A percentile compares a stretch with the other conserved stretches of the same genome.
Evolutionary conservation across 2,888 invertebrate genomes (phyloP).

Genomic region (Cryptophagus acutangulus): DNA sequence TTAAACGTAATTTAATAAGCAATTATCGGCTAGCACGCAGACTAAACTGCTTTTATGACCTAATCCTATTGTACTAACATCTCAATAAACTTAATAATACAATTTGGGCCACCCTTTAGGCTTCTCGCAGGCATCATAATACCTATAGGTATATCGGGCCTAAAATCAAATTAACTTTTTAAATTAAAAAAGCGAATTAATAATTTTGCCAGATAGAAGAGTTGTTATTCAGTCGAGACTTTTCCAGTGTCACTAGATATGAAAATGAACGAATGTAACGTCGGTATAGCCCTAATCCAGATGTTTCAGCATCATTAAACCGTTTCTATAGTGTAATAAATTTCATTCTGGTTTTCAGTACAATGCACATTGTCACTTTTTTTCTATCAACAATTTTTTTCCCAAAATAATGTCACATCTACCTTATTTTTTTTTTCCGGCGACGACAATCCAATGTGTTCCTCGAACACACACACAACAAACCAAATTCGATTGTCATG

Average conservation of each 20-base stretch:
- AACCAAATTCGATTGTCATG: conserved; percentile 7
- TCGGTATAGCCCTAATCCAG: conserved; percentile 17
- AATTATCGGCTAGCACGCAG: conserved; percentile 38
- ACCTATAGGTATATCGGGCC: too few species aligned
- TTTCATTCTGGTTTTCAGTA: conserved; percentile 12
- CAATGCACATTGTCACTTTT: too few species aligned
- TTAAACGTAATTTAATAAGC: conserved; percentile 38
- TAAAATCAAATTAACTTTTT: too few species aligned
- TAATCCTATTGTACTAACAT: conserved; percentile 9
- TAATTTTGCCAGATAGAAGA: too few species aligned
- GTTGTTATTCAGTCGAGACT: too few species aligned
- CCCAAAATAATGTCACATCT: too few species aligned
- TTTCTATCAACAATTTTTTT: too few species aligned
- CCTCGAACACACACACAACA: conserved; percentile 3
- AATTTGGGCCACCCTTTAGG: too few species aligned
- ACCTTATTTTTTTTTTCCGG: too few species aligned
- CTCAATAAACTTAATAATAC: too few species aligned
- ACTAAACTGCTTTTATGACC: conserved; percentile 30
- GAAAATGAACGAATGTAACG: conserved; percentile 8
- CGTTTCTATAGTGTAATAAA: conserved; percentile 21
- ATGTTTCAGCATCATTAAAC: conserved; percentile 23
- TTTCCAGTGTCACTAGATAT: conserved; percentile 3
- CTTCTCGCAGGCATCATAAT: too few species aligned
- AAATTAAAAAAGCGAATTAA: too few species aligned
- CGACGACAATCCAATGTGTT: conserved; percentile 21